Conservation (phyloP, 2,113 vertebrate genomes). For the human region DNA sequence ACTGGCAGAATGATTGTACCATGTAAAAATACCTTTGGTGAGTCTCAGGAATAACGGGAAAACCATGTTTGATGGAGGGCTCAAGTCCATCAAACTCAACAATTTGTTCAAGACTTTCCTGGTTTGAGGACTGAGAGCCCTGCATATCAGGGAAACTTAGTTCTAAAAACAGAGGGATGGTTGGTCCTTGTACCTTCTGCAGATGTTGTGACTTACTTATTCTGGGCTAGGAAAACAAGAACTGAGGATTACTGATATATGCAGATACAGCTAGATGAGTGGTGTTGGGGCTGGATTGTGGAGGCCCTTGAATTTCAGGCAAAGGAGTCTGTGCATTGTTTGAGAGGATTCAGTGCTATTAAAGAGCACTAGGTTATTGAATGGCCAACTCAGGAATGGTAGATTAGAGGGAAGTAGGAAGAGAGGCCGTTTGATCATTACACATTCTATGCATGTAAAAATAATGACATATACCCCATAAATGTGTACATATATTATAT, state of each 20-base stretch:
- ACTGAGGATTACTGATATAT: not conserved
- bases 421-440: not conserved
- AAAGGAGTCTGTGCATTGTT: not conserved
- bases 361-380: not conserved
- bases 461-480: not conserved
- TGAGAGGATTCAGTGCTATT: not conserved
- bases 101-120: not conserved
- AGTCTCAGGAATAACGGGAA: not conserved
- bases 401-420: not conserved
- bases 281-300: not conserved
- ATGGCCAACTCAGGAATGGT: not conserved
- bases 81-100: not conserved
- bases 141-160: not conserved
- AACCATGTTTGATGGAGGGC: not conserved
- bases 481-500: not conserved
- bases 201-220: not conserved
- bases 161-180: not conserved
- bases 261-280: not conserved
- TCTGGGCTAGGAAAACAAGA: not conserved
- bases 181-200: accelerated
- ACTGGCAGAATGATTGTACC: not conserved
- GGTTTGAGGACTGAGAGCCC: not conserved
- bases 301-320: not conserved
- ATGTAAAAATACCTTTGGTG: not conserved
- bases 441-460: not conserved